A percentile compares a stretch with the other conserved stretches of the same genome.
phyloP scores from a whole-genome alignment of 2,113 vertebrate species.

The Drymodes brunneopygia region DNA sequence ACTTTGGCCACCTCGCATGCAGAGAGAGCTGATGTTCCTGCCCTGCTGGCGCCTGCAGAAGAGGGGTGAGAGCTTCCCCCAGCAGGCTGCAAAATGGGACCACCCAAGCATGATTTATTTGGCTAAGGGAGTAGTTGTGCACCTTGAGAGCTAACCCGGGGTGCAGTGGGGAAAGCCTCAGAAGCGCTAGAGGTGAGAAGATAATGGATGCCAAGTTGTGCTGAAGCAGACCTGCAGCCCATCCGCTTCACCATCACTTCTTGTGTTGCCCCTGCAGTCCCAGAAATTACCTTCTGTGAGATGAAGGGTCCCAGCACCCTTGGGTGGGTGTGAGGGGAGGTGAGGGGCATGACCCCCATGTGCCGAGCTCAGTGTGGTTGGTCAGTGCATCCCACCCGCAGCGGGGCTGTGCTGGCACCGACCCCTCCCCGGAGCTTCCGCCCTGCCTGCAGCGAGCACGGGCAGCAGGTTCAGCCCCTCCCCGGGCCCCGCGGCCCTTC shows the following conservation, averaged over 20 bases:
- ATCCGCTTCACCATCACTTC: neutral
- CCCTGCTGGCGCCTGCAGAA: fast-evolving
- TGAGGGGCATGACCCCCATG: fast-evolving
- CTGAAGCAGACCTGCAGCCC: neutral
- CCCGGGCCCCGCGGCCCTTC: neutral
- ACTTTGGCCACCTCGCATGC: neutral
- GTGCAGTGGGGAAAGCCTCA: neutral
- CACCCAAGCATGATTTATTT: neutral
- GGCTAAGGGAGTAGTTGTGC: neutral
- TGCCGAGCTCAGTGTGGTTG: fast-evolving
- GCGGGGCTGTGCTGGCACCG: neutral
- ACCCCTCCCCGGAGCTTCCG: neutral
- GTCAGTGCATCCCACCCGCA: neutral
- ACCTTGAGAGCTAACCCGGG: neutral
- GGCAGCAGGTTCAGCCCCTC: neutral
- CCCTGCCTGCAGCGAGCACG: neutral
- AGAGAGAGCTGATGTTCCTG: neutral
- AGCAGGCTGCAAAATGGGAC: neutral
- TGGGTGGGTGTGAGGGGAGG: neutral
- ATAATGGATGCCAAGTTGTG: neutral
- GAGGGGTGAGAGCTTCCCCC: neutral
- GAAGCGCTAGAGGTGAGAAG: neutral
- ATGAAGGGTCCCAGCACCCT: fast-evolving
- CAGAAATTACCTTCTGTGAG: neutral
- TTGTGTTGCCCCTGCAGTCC: fast-evolving